A percentile compares a stretch with the other conserved stretches of the same genome.
These are phyloP conservation scores for Dromius quadrimaculatus DNA, from an alignment of 2,888 invertebrate species.

Conservation along the genomic window DNA sequence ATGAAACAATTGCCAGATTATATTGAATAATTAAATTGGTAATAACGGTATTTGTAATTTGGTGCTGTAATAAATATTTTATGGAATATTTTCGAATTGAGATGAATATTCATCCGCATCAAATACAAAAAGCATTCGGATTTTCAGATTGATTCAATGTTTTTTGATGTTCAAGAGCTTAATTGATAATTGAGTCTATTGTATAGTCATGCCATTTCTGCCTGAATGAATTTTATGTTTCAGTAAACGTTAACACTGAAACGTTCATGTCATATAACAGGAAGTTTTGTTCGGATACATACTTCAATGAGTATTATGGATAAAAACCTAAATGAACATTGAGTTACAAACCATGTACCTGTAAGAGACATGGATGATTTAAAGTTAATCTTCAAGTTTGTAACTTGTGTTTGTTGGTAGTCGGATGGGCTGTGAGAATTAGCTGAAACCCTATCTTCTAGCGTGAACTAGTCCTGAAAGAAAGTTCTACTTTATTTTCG, in stretches of 20 bases:
- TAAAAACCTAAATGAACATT: no score
- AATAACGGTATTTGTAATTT: conserved; percentile 20
- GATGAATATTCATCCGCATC: not conserved
- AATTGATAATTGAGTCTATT: conserved; percentile 14
- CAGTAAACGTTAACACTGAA: not conserved
- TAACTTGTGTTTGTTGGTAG: no score
- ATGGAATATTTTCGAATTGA: conserved; percentile 14
- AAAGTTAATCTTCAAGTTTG: no score
- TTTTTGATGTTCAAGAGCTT: conserved; percentile 9
- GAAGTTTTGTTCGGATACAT: no score
- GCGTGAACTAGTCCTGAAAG: no score
- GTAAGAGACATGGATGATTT: no score
- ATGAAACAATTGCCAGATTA: conserved; percentile 24
- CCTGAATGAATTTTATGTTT: conserved; percentile 7
- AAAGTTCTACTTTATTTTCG: no score
- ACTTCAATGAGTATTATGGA: no score
- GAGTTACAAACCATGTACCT: no score
- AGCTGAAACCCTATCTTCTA: no score
- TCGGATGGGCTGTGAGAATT: no score
- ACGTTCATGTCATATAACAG: no score
- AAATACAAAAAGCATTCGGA: not conserved
- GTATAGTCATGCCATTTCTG: conserved; percentile 9
- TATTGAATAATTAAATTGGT: conserved; percentile 24
- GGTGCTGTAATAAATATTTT: conserved; percentile 8
- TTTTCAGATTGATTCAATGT: not conserved